Evolutionary conservation across 2,888 invertebrate species (phyloP).

Genomic region (Archaeoteleia sp.): DNA sequence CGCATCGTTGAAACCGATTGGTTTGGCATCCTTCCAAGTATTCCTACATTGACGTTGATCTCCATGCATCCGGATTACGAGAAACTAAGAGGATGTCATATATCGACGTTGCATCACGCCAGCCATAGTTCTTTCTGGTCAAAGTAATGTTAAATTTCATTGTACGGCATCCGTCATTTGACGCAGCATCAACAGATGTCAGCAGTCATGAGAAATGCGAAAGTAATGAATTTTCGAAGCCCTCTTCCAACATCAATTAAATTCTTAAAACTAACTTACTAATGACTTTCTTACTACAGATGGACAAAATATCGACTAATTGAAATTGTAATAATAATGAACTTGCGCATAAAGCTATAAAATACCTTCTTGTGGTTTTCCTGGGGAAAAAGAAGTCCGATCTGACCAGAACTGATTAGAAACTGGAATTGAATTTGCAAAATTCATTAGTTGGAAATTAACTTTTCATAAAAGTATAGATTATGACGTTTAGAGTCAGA

Average conservation of each 20-base stretch:
- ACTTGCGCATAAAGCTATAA: too few species aligned
- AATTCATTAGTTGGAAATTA: too few species aligned
- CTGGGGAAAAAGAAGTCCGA: too few species aligned
- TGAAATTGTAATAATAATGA: neutral
- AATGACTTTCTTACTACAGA: too few species aligned
- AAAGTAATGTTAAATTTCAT: conserved; percentile 46
- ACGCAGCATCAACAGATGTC: conserved; percentile 42
- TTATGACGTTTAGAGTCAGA: neutral
- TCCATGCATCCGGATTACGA: conserved; percentile 57
- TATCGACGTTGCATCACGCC: conserved; percentile 34
- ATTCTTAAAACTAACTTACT: too few species aligned
- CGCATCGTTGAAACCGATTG: conserved; percentile 60
- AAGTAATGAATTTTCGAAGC: conserved; percentile 44
- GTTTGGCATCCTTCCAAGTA: conserved; percentile 59
- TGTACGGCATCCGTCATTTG: too few species aligned
- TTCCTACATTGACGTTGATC: conserved; percentile 58
- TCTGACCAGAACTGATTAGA: too few species aligned
- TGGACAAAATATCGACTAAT: neutral
- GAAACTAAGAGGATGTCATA: conserved; percentile 41
- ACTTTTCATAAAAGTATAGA: too few species aligned
- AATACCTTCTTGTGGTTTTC: too few species aligned
- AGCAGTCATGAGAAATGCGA: conserved; percentile 31
- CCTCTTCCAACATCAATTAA: neutral
- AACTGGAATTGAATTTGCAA: too few species aligned
- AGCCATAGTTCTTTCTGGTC: conserved; percentile 43